Conservation (phyloP, 2,797 vertebrate species). For the Sebastolobus alascanus region DNA sequence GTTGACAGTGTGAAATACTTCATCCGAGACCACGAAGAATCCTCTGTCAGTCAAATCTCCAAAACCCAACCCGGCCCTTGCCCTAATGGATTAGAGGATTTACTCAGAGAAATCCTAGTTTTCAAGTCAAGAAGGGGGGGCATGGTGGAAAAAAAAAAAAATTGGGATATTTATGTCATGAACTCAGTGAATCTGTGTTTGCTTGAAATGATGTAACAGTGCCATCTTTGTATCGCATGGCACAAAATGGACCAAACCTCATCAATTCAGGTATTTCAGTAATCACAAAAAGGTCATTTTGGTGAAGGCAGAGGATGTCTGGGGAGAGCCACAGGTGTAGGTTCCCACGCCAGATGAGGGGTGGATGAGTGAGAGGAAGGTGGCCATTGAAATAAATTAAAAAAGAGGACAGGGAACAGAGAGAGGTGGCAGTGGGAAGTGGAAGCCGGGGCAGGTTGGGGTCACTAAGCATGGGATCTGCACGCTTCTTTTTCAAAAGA, state of each 20-base stretch:
- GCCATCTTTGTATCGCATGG: not conserved
- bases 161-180: conserved; percentile 37
- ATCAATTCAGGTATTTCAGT: not conserved
- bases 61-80: conserved; percentile 56
- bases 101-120: conserved; percentile 75
- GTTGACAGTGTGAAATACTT: conserved; percentile 25
- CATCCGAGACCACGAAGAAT: conserved; percentile 44
- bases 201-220: conserved; percentile 12
- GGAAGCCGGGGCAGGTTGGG: conserved; percentile 76
- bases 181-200: conserved; percentile 11
- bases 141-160: conserved; percentile 24
- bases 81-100: conserved; percentile 77
- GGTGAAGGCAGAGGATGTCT: conserved; percentile 34
- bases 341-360: conserved; percentile 81
- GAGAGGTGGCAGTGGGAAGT: conserved; percentile 74
- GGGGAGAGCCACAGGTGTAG: conserved; percentile 84
- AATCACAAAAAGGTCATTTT: not conserved
- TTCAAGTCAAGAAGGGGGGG: conserved; percentile 69
- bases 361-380: conserved; percentile 54
- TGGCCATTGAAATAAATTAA: conserved; percentile 64
- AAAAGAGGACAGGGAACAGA: conserved; percentile 40
- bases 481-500: conserved; percentile 75
- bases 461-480: conserved; percentile 79
- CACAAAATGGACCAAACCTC: not conserved
- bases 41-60: conserved; percentile 62